These are phyloP conservation scores for Haliclona indistincta DNA, from an alignment of 37 sponge, comb jelly and placozoan genomes.

Conservation along the genomic window DNA sequence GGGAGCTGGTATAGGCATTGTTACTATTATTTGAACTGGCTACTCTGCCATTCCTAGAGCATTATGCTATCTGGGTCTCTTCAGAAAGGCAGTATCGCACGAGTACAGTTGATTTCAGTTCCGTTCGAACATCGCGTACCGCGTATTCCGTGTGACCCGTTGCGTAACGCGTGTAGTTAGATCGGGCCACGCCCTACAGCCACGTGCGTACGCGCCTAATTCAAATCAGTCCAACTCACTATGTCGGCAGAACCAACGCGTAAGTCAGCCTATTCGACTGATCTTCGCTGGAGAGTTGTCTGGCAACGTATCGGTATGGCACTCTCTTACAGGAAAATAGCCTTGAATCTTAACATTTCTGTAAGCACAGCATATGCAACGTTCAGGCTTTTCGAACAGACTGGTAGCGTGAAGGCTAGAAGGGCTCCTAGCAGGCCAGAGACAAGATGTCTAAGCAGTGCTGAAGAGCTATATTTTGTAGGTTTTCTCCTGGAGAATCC, in stretches of 20 bases:
- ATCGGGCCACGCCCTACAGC: no score
- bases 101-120: no score
- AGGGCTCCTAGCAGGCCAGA: neutral
- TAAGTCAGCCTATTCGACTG: constrained; percentile 7
- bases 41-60: no score
- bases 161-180: no score
- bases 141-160: no score
- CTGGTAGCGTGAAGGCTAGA: constrained; percentile 5
- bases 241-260: neutral
- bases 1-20: no score
- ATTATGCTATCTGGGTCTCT: no score
- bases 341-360: constrained; percentile 11
- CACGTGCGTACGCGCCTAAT: no score
- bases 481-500: constrained; percentile 10
- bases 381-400: neutral
- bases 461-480: neutral
- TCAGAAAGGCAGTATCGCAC: no score
- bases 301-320: constrained; percentile 22
- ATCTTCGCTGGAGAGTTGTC: constrained; percentile 3
- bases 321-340: constrained; percentile 10
- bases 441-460: neutral
- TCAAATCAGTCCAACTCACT: neutral
- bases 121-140: no score
- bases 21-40: no score
- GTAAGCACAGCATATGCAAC: neutral